A percentile compares a stretch with the other conserved stretches of the same genome.
These are phyloP conservation scores for Palaemon carinicauda DNA, from an alignment of 1,140 invertebrate species.

Conservation along the genomic window DNA sequence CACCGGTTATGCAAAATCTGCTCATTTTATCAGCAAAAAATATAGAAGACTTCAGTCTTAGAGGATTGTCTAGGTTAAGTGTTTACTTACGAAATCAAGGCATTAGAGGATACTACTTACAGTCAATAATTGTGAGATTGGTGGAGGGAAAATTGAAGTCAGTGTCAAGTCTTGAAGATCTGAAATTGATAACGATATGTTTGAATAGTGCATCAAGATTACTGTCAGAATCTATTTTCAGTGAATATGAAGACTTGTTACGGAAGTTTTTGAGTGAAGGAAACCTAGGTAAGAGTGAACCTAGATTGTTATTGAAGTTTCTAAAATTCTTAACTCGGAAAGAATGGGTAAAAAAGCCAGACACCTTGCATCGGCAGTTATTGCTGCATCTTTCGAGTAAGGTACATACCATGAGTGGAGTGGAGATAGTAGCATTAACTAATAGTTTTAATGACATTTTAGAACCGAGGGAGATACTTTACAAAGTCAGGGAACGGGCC, in stretches of 20 bases:
- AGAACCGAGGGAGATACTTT: slow-evolving; percentile 12
- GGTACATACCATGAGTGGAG: not conserved
- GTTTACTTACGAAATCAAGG: slow-evolving; percentile 37
- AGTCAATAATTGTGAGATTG: slow-evolving; percentile 17
- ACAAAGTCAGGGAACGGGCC: slow-evolving; percentile 19
- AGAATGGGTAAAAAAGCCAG: slow-evolving; percentile 2
- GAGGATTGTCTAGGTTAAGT: slow-evolving; percentile 29
- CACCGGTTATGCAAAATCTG: slow-evolving; percentile 26
- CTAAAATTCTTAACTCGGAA: slow-evolving; percentile 5
- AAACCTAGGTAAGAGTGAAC: slow-evolving; percentile 7
- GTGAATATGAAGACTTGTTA: slow-evolving; percentile 9
- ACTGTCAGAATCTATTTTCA: slow-evolving; percentile 12
- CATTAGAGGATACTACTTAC: slow-evolving; percentile 24
- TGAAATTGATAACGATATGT: slow-evolving; percentile 39
- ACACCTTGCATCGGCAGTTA: not conserved
- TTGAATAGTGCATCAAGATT: slow-evolving; percentile 21
- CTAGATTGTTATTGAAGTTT: slow-evolving; percentile 31
- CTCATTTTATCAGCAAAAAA: slow-evolving; percentile 6
- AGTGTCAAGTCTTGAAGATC: slow-evolving; percentile 18
- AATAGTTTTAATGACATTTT: slow-evolving; percentile 14
- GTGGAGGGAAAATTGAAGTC: not conserved
- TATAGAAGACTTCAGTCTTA: slow-evolving; percentile 18
- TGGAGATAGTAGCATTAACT: slow-evolving; percentile 22
- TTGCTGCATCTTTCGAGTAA: not conserved
- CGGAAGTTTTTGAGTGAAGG: slow-evolving; percentile 9